Conservation (phyloP, 2,113 vertebrate species). For the Macquaria australasica region DNA sequence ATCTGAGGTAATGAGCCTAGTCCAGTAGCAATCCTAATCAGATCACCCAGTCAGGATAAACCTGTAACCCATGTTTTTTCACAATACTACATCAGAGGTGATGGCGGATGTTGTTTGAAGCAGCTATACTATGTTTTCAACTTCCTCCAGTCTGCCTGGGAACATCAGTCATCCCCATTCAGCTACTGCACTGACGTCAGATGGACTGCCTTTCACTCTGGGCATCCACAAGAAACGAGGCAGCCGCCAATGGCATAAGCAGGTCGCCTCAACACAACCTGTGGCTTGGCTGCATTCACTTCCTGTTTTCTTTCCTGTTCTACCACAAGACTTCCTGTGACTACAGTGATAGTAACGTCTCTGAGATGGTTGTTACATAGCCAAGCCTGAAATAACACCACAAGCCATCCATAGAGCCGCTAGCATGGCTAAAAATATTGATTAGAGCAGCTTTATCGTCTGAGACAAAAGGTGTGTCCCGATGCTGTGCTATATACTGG, state of each 20-base stretch:
- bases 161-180: constrained; percentile 34
- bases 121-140: neutral
- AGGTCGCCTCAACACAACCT: constrained; percentile 66
- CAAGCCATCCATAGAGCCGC: too few relatives aligned
- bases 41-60: too few relatives aligned
- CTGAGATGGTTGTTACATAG: constrained; percentile 28
- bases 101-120: neutral
- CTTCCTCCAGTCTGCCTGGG: constrained; percentile 35
- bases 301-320: constrained; percentile 88
- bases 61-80: neutral
- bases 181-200: constrained; percentile 30
- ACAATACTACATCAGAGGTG: neutral
- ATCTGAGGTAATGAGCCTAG: neutral
- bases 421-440: too few relatives aligned
- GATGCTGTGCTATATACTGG: too few relatives aligned
- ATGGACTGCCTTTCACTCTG: constrained; percentile 3
- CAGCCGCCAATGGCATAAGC: constrained; percentile 39
- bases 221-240: constrained; percentile 39
- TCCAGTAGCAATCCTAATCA: neutral
- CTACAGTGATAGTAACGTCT: constrained; percentile 68
- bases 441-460: too few relatives aligned
- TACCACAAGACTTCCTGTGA: constrained; percentile 79
- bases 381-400: constrained; percentile 69
- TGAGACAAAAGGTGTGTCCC: too few relatives aligned
- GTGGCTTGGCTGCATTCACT: constrained; percentile 58